Percentiles rank a stretch among this genome's conserved stretches.
phyloP scores from a whole-genome alignment of 2,888 invertebrate genomes.

The Tetrapedia diversipes region DNA sequence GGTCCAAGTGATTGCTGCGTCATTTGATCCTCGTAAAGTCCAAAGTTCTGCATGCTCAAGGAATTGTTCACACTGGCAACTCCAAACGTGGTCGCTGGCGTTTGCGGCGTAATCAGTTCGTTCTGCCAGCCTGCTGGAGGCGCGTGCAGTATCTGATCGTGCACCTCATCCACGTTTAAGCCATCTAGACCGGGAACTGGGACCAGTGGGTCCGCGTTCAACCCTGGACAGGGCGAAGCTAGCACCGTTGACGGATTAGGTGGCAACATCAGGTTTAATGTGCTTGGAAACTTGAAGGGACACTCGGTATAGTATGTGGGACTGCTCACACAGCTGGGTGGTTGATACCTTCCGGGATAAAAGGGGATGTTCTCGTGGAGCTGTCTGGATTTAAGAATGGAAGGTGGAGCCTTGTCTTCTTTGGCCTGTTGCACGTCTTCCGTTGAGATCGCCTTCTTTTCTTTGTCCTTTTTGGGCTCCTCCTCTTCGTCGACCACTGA shows the following conservation, averaged over 20 bases:
- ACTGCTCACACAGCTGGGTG: slow-evolving; percentile 61
- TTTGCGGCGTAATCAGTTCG: slow-evolving; percentile 43
- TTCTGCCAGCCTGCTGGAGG: slow-evolving; percentile 73
- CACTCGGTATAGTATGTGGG: slow-evolving; percentile 73
- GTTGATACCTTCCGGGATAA: slow-evolving; percentile 62
- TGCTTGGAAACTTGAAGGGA: slow-evolving; percentile 75
- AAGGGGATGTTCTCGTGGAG: slow-evolving; percentile 69
- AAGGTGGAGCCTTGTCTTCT: slow-evolving; percentile 40
- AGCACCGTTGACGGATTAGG: slow-evolving; percentile 52
- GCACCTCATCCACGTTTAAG: slow-evolving; percentile 24
- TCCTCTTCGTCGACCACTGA: slow-evolving; percentile 90
- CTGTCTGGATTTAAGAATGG: slow-evolving; percentile 54
- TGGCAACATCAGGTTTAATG: slow-evolving; percentile 53
- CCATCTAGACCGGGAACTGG: slow-evolving; percentile 43
- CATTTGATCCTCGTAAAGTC: slow-evolving; percentile 18
- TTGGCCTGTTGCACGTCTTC: slow-evolving; percentile 40
- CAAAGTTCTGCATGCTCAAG: slow-evolving; percentile 16
- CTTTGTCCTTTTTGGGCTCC: slow-evolving; percentile 77
- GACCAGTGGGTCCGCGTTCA: slow-evolving; percentile 65
- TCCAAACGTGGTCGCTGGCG: slow-evolving; percentile 29
- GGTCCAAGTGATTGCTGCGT: slow-evolving; percentile 21
- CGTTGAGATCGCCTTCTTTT: slow-evolving; percentile 48
- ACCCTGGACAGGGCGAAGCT: slow-evolving; percentile 65
- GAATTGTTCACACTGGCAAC: background rate
- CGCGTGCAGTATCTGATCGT: slow-evolving; percentile 56